Base-by-base conservation (phyloP, 2,113 vertebrate species). In the Crotophaga sulcirostris region DNA sequence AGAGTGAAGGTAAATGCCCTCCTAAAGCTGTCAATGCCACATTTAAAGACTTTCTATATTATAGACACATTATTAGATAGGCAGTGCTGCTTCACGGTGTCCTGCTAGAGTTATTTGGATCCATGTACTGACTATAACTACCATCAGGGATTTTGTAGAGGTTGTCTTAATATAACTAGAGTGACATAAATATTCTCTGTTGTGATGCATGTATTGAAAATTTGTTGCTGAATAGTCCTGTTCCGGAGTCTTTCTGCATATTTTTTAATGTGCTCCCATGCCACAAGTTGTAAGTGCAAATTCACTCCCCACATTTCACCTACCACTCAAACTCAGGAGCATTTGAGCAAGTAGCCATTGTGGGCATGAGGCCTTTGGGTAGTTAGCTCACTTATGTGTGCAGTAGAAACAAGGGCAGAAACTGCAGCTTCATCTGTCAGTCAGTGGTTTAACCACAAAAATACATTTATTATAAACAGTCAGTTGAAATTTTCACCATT, bases 251-350 rank as follows among this genome's bases (percentile, higher is more conserved):
- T 47, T 91, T 86, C 42, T 81, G 28, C 68, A 29, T 33, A 26
- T 4, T 60, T 77, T 58, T 86, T 63, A 28, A 64, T 51, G 9
- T 68, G 29, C 19, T 87, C 23, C 38, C 16, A 77, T 69, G 68
- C 19, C n/a, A 23, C 34, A 51, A 16, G 33, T 45, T 49, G 7
- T 34, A 44, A 80, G 15, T 56, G 12, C 16, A 84, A 42, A 58
- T 64, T 75, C 16, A 52, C 40, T 3, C 7, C 11, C 13, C 9
- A n/a, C 5, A 8, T 9, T 38, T 6, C 17, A 12, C 6, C 9
- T 16, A 13, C 16, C 8, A 9, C 25, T 76, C 0, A 0, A 69
- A 75, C 11, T 6, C 11, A 36, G 49, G 36, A 63, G 4, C 5
- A 56, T 76, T 52, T 82, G 13, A 36, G 28, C 19, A 69, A 40